phyloP scores from a whole-genome alignment of 2,113 vertebrate species.

The Pelodiscus sinensis region DNA sequence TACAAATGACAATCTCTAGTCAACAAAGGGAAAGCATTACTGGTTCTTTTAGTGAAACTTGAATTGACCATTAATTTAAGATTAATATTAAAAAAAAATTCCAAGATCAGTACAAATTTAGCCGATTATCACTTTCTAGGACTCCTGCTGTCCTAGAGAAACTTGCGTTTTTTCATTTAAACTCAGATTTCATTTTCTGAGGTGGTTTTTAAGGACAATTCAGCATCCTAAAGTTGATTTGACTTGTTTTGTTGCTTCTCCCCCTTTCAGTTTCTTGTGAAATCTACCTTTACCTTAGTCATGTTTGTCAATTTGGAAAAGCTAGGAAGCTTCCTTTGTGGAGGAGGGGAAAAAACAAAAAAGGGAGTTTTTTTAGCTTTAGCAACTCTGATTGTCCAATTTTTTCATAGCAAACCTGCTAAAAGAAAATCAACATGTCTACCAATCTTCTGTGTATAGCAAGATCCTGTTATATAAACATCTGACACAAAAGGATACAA shows the following conservation, averaged over 20 bases:
- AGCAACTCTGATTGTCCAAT: not conserved
- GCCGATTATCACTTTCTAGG: not conserved
- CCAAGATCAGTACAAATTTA: not conserved
- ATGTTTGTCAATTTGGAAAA: not conserved
- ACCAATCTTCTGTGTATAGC: not conserved
- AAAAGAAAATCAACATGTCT: not conserved
- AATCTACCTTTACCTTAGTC: not conserved
- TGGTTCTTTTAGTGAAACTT: not conserved
- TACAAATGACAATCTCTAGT: not conserved
- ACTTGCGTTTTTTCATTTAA: not conserved
- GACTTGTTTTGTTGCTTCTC: not conserved
- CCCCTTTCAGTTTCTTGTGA: not conserved
- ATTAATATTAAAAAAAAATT: not conserved
- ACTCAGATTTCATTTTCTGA: not conserved
- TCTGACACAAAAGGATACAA: rapidly evolving
- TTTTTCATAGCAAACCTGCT: not conserved
- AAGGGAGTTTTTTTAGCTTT: not conserved
- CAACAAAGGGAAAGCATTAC: not conserved
- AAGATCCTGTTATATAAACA: not conserved
- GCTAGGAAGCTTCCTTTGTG: not conserved
- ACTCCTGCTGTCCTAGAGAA: not conserved
- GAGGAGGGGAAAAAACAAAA: not conserved
- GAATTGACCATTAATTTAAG: not conserved
- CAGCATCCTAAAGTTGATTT: not conserved
- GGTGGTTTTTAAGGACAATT: not conserved